Percentiles rank a stretch among this genome's conserved stretches.
These are phyloP conservation scores for Calyptommatus sinebrachiatus DNA, from an alignment of 2,113 vertebrate species.

Conservation along the genomic window DNA sequence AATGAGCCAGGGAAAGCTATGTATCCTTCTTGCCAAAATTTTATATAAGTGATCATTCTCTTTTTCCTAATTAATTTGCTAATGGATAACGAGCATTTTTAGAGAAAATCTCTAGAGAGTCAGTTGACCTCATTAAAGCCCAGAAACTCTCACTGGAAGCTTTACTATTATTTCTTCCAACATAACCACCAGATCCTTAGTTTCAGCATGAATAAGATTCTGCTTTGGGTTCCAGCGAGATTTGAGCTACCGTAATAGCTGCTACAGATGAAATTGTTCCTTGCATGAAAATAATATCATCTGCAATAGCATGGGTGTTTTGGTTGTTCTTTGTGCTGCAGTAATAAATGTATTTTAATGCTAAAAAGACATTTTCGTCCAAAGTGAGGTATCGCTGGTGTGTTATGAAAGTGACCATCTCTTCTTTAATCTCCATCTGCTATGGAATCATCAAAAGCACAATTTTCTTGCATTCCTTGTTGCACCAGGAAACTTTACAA, in stretches of 20 bases:
- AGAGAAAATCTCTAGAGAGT: not conserved
- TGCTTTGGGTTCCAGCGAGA: not conserved
- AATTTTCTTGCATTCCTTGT: not conserved
- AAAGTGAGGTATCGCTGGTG: not conserved
- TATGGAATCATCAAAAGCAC: not conserved
- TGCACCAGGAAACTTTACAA: not conserved
- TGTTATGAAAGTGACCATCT: not conserved
- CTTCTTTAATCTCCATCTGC: not conserved
- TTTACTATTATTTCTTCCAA: not conserved
- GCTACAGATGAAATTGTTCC: not conserved
- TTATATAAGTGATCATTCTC: not conserved
- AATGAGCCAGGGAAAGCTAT: too few relatives aligned
- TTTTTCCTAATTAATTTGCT: not conserved
- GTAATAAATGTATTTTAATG: not conserved
- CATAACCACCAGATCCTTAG: not conserved
- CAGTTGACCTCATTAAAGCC: not conserved
- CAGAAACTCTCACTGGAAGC: not conserved
- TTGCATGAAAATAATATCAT: not conserved
- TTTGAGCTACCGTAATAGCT: not conserved
- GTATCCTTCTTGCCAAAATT: too few relatives aligned
- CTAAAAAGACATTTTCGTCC: not conserved
- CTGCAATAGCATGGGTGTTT: not conserved
- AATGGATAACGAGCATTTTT: conserved; percentile 6
- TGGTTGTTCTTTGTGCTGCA: not conserved
- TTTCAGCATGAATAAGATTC: not conserved